Evolutionary conservation across 2,888 invertebrate species (phyloP).

Genomic region (Kuschelorhynchus macadamiae): DNA sequence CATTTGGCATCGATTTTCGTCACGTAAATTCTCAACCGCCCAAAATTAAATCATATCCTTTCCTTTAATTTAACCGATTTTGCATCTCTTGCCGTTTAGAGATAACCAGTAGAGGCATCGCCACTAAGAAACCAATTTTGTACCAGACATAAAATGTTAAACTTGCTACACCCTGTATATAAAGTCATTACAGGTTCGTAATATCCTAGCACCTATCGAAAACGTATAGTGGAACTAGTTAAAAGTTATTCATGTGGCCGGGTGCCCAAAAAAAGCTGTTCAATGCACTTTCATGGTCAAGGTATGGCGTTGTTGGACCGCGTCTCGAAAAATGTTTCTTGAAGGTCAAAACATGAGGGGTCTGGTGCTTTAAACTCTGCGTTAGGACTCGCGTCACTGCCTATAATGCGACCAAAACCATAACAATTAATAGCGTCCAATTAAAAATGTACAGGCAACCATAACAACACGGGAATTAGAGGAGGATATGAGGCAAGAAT

Average conservation of each 20-base stretch:
- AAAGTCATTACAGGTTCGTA: too few species aligned
- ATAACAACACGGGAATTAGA: too few species aligned
- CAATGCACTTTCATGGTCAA: conserved; percentile 50
- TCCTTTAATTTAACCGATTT: too few species aligned
- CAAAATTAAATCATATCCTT: too few species aligned
- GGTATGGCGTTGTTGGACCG: conserved; percentile 47
- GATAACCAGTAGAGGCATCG: too few species aligned
- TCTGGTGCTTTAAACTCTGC: conserved; percentile 29
- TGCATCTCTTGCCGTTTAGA: too few species aligned
- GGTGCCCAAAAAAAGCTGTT: conserved; percentile 38
- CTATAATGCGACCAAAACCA: neutral
- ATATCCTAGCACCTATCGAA: neutral
- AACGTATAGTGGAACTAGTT: conserved; percentile 16
- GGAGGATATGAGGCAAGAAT: neutral
- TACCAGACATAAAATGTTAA: too few species aligned
- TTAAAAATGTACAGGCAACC: conserved; percentile 1
- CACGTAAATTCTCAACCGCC: too few species aligned
- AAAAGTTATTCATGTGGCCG: conserved; percentile 16
- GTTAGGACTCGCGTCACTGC: neutral
- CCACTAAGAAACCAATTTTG: too few species aligned
- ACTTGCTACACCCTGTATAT: too few species aligned
- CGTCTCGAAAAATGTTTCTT: conserved; percentile 35
- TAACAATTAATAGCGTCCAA: conserved; percentile 6
- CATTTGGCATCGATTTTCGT: too few species aligned
- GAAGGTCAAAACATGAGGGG: conserved; percentile 42